Evolutionary conservation across 2,113 vertebrate species (phyloP), one percentile per base, ranked within the genome.

Genomic region (Oryzias melastigma): DNA sequence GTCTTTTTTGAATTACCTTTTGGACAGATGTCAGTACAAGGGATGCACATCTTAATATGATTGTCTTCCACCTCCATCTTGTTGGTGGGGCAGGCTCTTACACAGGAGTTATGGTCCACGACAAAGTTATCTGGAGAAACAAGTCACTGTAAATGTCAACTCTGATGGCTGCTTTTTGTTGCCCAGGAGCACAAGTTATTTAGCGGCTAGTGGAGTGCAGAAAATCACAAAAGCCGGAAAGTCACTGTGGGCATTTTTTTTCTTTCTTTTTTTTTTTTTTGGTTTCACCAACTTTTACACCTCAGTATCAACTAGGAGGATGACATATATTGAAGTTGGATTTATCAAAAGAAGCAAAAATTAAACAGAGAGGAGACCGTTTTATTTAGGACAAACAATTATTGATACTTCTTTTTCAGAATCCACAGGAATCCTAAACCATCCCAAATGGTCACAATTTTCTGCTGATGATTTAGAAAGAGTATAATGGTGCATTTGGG

Each of bases 51-150:
- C 84, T 99, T 99, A 71, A 97, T 93, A 5, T 93, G 95, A 70
- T 97, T 97, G 88, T 99, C 95, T 85, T 99, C 97, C 64, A 99
- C 92, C 75, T 99, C 97, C 95, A 98, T 98, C 89, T 99, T 99
- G 82, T 96, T 97, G 81, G 94, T 98, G 0, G 97, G 97, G 56
- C 97, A 99, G 0, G 96, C 97, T 75, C 96, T 94, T 14, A 99
- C 95, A 75, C 97, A 99, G 7, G 97, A 98, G 87, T 95, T 99
- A 58, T 96, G 94, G 89, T 99, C 97, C 22, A 99, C 97, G 87
- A 99, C 97, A 74, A 99, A 99, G 85, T 99, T 99, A 90, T 99
- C 97, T 99, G 83, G 24, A 29, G 88, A 71, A 68, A 59, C 29
- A 78, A 76, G 47, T 57, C 45, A 56, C 20, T 27, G 17, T 70